Evolutionary conservation across 2,113 vertebrate genomes (phyloP), one percentile per base, ranked within the genome.

Genomic region (Forbesichthys agassizii): DNA sequence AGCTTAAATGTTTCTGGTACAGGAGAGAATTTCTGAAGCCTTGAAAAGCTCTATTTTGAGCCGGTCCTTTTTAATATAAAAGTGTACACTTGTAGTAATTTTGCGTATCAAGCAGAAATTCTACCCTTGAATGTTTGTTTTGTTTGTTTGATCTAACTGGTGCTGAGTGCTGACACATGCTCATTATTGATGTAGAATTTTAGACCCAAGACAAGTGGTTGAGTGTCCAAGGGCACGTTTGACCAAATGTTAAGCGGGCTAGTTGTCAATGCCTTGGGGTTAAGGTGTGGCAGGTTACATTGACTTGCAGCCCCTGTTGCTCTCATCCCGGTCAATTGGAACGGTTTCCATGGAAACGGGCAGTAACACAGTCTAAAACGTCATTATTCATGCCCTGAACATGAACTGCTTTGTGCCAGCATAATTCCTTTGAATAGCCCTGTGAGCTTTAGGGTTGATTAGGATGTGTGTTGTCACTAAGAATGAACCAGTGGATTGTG

Each of bases 81-180:
- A 48, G 61, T 47, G n/a, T 9, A 73, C 57, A 61, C 62, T 60
- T 48, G 33, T 64, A 66, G 68, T 46, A 6, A 2, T 33, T 53
- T 36, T 54, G 63, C 33, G 16, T 49, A 46, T 66, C 12, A 61
- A 80, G 74, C 61, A 47, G 52, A 52, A 18, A 47, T n/a, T 59
- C 27, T 67, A 69, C 78, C 83, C 61, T 68, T 36, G 65, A 82
- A 84, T 85, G 83, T 86, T 78, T 58, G 67, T 12, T 79, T 77
- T 60, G 64, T 49, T 79, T 66, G 11, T 79, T 75, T 60, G 64
- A 36, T 79, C 65, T 20, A 83, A 63, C 20, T 69, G 86, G 82
- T 84, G 87, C 84, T 87, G 78, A 80, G 82, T 84, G 87, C 84
- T 87, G 78, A 80, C 2, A 68, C 63, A 67, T 73, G 69, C 74